Percentiles rank a stretch among this genome's conserved stretches.
Conservation (phyloP, 2,888 invertebrate genomes). For the Melipona bicolor region DNA sequence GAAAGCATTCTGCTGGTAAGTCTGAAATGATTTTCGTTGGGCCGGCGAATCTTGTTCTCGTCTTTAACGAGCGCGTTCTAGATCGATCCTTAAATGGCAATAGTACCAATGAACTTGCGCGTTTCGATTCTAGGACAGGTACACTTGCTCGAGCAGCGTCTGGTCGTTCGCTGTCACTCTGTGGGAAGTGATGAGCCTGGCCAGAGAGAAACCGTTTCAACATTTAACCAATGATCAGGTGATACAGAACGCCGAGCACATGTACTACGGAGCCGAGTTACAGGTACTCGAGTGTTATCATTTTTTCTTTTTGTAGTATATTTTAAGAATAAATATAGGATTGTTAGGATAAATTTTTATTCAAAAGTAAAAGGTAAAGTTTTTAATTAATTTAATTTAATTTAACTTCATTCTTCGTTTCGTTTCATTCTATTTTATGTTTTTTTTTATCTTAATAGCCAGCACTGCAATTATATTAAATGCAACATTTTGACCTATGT, state of each 20-base stretch:
- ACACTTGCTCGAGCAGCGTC: slow-evolving; percentile 87
- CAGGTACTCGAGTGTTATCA: slow-evolving; percentile 83
- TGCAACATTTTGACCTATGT: too few species aligned
- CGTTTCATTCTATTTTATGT: too few species aligned
- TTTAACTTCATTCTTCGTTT: too few species aligned
- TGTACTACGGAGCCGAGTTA: slow-evolving; percentile 87
- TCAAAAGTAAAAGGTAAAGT: too few species aligned
- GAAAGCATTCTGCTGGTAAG: slow-evolving; percentile 87
- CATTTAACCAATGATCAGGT: slow-evolving; percentile 87
- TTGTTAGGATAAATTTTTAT: neutral
- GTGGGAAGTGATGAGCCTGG: slow-evolving; percentile 88
- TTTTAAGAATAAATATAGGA: neutral
- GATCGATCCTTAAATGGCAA: neutral
- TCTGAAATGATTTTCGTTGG: slow-evolving; percentile 9
- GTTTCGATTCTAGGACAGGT: slow-evolving; percentile 85
- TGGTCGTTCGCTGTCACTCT: slow-evolving; percentile 89
- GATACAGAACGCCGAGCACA: slow-evolving; percentile 88
- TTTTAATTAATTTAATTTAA: neutral
- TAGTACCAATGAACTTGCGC: slow-evolving; percentile 1
- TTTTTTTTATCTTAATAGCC: too few species aligned
- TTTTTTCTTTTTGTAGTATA: neutral
- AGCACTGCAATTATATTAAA: too few species aligned
- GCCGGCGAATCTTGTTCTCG: slow-evolving; percentile 1
- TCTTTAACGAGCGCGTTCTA: slow-evolving; percentile 15
- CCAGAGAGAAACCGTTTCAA: slow-evolving; percentile 87